Evolutionary conservation across 1,140 invertebrate species (phyloP), one percentile per base, ranked within the genome.

Genomic region (Bombus turneri): DNA sequence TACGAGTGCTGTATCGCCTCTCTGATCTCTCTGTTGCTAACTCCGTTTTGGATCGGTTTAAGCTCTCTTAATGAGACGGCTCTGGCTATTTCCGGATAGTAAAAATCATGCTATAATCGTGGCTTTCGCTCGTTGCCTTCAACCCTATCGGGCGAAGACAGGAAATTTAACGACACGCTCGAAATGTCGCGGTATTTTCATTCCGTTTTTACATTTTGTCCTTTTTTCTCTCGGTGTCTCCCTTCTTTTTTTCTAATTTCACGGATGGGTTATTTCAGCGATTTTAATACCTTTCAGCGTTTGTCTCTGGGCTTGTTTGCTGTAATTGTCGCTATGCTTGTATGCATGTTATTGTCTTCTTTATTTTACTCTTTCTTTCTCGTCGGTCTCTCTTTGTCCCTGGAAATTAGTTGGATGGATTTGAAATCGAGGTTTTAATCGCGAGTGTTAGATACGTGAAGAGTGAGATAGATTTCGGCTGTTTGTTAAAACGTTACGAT

Each of bases 111-210:
- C 34, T 64, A 80, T 69, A 47, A 43, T 41, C 47, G 64, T 6
- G n/a, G n/a, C 0, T 25, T 34, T 68, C 31, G 9, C 18, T 34
- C 31, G 18, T 68, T 18, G 18, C 18, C 3, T 9, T 18, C 9
- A 9, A 25, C 3, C 22, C 31, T 37, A 22, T 31, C 66, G 66
- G 15, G 3, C 64, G 78, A 72, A 34, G 37, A 53, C 37, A 22
- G 68, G 28, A 39, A 81, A 81, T 81, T 72, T 59, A 69, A 80
- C 39, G 18, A 72, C 13, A 43, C n/a, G n/a, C 68, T 41, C 68
- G 34, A 12, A 22, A 31, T 41, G 53, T n/a, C 12, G 34, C 31
- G 39, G 64, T 71, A 71, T 39, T 71, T 71, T 39, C 37, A 22
- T 28, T 39, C 10, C 22, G 37, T 12, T 73, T 73, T 31, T 28